Evolutionary conservation across 2,888 invertebrate genomes (phyloP).

Genomic region (Phlogophora meticulosa): DNA sequence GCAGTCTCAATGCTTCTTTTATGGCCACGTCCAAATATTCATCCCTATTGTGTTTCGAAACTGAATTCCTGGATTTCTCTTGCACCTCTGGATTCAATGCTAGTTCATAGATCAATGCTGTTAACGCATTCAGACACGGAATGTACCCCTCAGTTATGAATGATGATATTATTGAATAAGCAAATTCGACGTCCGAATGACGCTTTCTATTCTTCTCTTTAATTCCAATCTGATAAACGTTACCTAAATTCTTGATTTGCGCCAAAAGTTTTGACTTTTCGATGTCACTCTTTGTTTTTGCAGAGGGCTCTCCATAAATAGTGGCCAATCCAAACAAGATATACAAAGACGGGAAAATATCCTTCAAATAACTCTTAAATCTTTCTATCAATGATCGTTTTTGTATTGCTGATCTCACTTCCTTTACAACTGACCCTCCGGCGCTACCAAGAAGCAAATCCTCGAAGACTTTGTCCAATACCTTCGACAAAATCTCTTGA

Average conservation of each 20-base stretch:
- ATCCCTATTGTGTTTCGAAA: slow-evolving; percentile 70
- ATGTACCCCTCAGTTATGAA: slow-evolving; percentile 86
- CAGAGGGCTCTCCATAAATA: slow-evolving; percentile 74
- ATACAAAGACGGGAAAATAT: slow-evolving; percentile 86
- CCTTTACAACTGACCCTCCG: slow-evolving; percentile 76
- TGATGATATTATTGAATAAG: slow-evolving; percentile 77
- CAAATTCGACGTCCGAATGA: slow-evolving; percentile 75
- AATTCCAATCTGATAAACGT: slow-evolving; percentile 74
- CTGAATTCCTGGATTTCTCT: slow-evolving; percentile 75
- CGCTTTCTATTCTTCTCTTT: slow-evolving; percentile 73
- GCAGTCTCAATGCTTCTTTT: slow-evolving; percentile 84
- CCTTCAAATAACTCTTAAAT: slow-evolving; percentile 84
- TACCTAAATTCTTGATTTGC: slow-evolving; percentile 75
- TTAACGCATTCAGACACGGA: slow-evolving; percentile 81
- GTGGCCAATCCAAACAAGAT: slow-evolving; percentile 78
- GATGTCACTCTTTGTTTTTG: slow-evolving; percentile 71
- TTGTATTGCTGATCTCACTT: slow-evolving; percentile 77
- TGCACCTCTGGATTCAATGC: slow-evolving; percentile 79
- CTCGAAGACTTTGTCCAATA: slow-evolving; percentile 87
- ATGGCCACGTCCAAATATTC: slow-evolving; percentile 81
- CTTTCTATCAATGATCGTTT: slow-evolving; percentile 75
- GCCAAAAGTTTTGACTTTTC: slow-evolving; percentile 77
- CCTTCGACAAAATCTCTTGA: slow-evolving; percentile 86
- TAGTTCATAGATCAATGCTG: slow-evolving; percentile 81
- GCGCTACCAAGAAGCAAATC: slow-evolving; percentile 82